Evolutionary conservation across 1,140 invertebrate species (phyloP).

Genomic region (Ectropis grisescens): DNA sequence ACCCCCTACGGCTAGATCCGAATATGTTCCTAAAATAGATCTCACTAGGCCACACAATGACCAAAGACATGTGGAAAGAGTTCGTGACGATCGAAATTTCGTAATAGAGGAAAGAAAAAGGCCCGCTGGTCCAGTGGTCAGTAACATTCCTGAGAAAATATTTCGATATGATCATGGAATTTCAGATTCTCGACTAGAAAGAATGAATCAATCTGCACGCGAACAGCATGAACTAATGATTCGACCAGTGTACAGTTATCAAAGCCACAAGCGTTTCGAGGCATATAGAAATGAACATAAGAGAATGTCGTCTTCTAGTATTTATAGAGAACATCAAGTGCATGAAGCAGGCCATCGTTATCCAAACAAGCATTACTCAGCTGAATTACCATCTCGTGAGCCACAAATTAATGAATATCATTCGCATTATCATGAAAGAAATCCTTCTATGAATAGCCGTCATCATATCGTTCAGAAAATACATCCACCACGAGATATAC

Average conservation of each 20-base stretch:
- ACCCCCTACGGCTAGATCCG: conserved; percentile 20
- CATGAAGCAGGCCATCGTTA: conserved; percentile 31
- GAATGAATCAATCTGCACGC: conserved; percentile 37
- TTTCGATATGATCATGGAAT: conserved; percentile 61
- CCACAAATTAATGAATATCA: conserved; percentile 30
- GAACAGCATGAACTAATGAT: conserved; percentile 57
- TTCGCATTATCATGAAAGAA: conserved; percentile 41
- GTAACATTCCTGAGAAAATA: conserved; percentile 64
- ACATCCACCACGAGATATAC: too few species aligned
- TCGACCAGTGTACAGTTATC: conserved; percentile 54
- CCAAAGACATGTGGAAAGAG: conserved; percentile 41
- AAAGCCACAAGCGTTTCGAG: conserved; percentile 53
- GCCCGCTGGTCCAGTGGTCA: conserved; percentile 40
- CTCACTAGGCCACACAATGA: conserved; percentile 45
- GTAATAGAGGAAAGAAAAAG: conserved; percentile 61
- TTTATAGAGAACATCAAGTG: conserved; percentile 35
- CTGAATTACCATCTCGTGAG: conserved; percentile 24
- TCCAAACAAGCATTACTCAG: conserved; percentile 26
- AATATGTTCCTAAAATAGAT: conserved; percentile 64
- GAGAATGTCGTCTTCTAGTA: conserved; percentile 18
- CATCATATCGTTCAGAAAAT: conserved; percentile 58
- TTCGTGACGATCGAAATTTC: conserved; percentile 43
- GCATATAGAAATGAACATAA: conserved; percentile 54
- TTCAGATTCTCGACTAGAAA: conserved; percentile 54
- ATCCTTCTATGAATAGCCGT: conserved; percentile 52